Evolutionary conservation across 2,888 invertebrate genomes (phyloP).

Genomic region (Synanthedon andrenaeformis): DNA sequence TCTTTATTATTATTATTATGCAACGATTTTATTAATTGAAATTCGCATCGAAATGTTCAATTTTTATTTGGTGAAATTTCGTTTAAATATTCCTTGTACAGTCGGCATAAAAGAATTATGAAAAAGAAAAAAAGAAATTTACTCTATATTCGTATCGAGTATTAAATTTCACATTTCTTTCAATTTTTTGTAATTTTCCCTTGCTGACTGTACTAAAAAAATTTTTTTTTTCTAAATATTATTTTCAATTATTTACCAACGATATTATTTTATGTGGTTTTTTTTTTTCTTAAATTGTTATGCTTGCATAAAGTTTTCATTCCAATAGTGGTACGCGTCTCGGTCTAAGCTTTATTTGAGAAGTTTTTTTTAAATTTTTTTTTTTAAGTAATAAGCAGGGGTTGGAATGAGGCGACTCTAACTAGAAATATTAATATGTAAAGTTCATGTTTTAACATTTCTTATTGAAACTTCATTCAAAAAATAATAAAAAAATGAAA

Average conservation of each 20-base stretch:
- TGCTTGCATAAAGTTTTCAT: conserved; percentile 54
- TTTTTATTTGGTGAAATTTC: not conserved
- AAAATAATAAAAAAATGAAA: too few relatives aligned
- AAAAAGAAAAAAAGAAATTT: not conserved
- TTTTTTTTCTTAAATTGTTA: conserved; percentile 22
- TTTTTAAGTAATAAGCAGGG: conserved; percentile 19
- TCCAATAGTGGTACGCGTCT: conserved; percentile 54
- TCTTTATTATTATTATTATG: conserved; percentile 15
- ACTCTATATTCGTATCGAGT: too few relatives aligned
- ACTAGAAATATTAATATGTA: too few relatives aligned
- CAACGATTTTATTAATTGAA: conserved; percentile 41
- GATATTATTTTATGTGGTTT: too few relatives aligned
- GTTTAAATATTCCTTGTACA: not conserved
- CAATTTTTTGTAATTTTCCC: too few relatives aligned
- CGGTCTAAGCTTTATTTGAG: conserved; percentile 60
- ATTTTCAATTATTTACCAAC: too few relatives aligned
- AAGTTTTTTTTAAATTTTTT: conserved; percentile 4
- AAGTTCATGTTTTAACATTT: too few relatives aligned
- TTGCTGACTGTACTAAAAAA: too few relatives aligned
- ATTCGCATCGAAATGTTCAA: not conserved
- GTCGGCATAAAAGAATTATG: not conserved
- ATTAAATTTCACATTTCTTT: too few relatives aligned
- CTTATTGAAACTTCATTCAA: too few relatives aligned
- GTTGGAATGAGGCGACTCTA: too few relatives aligned
- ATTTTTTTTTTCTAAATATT: too few relatives aligned